These are phyloP conservation scores for Pheosia gnoma DNA, from an alignment of 2,888 invertebrate species.

Conservation along the genomic window DNA sequence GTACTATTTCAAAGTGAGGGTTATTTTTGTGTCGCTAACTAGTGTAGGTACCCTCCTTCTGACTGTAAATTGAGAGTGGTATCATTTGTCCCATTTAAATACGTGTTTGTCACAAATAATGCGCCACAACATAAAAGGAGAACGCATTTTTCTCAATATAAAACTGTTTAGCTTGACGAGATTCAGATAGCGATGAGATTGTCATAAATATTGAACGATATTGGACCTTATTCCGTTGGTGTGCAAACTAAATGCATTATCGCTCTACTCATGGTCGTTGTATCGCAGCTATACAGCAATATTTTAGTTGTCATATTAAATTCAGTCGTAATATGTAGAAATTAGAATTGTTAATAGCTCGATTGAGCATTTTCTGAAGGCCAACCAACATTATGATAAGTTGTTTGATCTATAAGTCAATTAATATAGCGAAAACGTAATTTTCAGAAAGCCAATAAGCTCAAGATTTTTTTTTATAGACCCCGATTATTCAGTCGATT, in stretches of 20 bases:
- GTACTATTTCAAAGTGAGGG: neutral
- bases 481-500: neutral
- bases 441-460: neutral
- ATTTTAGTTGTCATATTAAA: too few species aligned
- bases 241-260: too few species aligned
- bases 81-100: slow-evolving; percentile 79
- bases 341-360: too few species aligned
- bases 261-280: too few species aligned
- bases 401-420: too few species aligned
- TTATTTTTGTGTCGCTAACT: neutral
- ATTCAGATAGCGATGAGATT: neutral
- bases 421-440: slow-evolving; percentile 17
- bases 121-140: slow-evolving; percentile 54
- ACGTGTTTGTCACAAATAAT: slow-evolving; percentile 70
- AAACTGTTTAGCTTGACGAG: slow-evolving; percentile 35
- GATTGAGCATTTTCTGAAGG: too few species aligned
- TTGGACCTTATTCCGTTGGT: neutral
- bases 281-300: too few species aligned
- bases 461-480: neutral
- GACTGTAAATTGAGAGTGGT: slow-evolving; percentile 31
- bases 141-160: slow-evolving; percentile 60
- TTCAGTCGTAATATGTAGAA: too few species aligned
- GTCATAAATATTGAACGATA: neutral
- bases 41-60: neutral
- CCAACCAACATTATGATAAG: too few species aligned